These are phyloP conservation scores for Cheilosia variabilis DNA, from an alignment of 2,888 invertebrate species.

Conservation along the genomic window DNA sequence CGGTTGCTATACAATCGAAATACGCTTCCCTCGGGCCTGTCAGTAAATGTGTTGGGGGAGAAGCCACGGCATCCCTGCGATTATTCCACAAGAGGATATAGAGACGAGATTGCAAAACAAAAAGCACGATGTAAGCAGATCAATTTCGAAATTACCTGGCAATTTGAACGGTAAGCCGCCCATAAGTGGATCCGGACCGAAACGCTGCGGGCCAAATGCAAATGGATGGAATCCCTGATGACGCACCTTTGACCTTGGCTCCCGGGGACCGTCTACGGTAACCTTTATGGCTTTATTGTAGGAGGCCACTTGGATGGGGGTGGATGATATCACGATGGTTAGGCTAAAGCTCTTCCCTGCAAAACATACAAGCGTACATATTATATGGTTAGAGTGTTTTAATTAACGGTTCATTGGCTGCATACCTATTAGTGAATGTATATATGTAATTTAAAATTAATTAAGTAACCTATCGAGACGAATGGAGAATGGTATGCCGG, in stretches of 20 bases:
- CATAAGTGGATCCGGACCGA: slow-evolving; percentile 91
- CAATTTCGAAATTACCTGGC: slow-evolving; percentile 87
- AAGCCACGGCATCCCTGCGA: too few species aligned
- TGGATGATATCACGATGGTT: slow-evolving; percentile 96
- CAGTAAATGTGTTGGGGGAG: too few species aligned
- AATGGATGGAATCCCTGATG: slow-evolving; percentile 95
- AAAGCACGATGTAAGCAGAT: slow-evolving; percentile 53
- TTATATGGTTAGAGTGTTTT: slow-evolving; percentile 48
- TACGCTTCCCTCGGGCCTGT: neutral
- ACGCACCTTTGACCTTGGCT: slow-evolving; percentile 96
- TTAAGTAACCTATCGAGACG: slow-evolving; percentile 47
- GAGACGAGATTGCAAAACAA: neutral
- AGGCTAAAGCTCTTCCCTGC: slow-evolving; percentile 98
- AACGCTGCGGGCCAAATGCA: slow-evolving; percentile 93
- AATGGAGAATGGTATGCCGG: slow-evolving; percentile 33
- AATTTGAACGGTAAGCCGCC: slow-evolving; percentile 92
- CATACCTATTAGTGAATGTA: slow-evolving; percentile 11
- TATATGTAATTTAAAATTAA: slow-evolving; percentile 51
- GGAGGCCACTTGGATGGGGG: slow-evolving; percentile 98
- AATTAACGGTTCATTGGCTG: slow-evolving; percentile 63
- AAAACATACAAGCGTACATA: slow-evolving; percentile 77
- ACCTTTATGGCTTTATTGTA: slow-evolving; percentile 99
- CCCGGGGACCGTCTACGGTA: slow-evolving; percentile 99
- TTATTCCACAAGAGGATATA: slow-evolving; percentile 13
- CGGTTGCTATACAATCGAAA: slow-evolving; percentile 44